Evolutionary conservation across 2,888 invertebrate genomes (phyloP), one percentile per base, ranked within the genome.

Genomic region (Phengaris alcon): DNA sequence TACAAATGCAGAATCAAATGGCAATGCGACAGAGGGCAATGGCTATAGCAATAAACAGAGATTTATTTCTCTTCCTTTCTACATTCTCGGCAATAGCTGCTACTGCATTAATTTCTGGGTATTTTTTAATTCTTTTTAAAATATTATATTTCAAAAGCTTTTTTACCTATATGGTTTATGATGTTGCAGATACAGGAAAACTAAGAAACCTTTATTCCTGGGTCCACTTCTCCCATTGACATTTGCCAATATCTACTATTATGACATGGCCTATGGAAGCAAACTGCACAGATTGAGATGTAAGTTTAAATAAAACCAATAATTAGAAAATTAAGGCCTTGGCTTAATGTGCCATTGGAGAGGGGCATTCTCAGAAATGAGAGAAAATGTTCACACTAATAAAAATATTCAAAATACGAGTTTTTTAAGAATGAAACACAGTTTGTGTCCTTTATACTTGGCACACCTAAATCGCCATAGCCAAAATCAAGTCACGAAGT

Each of bases 1-100:
- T 64, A 6, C 64, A 64, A 35, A 13, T 64, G 64, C 64, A 64
- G 35, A 64, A 64, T 64, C 64, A 64, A 64, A 64, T 64, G 64
- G 64, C 64, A 35, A 13, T 64, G 64, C 35, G 64, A 13, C 64
- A 64, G 35, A 64, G 12, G 64, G 64, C 64, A 64, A 44, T 35
- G 35, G 13, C 64, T 64, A 44, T 64, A 44, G 35, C 64, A 12
- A 44, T 35, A 35, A 64, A 44, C 13, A 35, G 64, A 64, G 64
- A 64, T 44, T 64, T 64, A 12, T 64, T 64, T 44, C 64, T 64
- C 6, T 64, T 35, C 64, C 35, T 64, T 64, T 9, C 35, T 12
- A 12, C 64, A 64, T 64, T 64, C 64, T 64, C 64, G 15, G 64
- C 64, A 35, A 12, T 64, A 35, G 64, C 64, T 64, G 13, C 13